Base-by-base conservation (phyloP, 2,888 invertebrate species). In the Epistrophe grossulariae region DNA sequence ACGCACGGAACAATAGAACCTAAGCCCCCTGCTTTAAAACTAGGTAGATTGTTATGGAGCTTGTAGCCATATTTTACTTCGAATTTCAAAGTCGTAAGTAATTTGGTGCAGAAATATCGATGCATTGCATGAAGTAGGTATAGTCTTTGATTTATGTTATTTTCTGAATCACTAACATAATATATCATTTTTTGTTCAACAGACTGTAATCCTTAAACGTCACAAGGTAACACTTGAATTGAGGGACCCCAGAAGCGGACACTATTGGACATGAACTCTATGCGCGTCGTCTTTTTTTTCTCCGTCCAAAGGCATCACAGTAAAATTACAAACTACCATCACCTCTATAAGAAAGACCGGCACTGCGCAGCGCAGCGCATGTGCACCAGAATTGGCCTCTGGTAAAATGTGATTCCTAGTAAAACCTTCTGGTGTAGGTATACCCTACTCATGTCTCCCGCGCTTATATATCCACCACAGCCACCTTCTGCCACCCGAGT, bases 241-340 rank as follows among this genome's bases (percentile, higher is more conserved):
- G 78, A 73, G 28, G 45, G 77, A 84, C 68, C 85, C 85, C 78
- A 85, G 78, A 74, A 82, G 76, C 83, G 79, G 79, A 83, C 83
- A 83, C 71, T 83, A 79, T 87, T 79, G 83, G 76, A 83, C 79
- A 83, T 87, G 87, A 87, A 87, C 83, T 87, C 87, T 83, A 83
- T 87, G 87, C 48, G 66, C 48, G 31, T 17, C 40, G 19, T 15
- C 60, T 55, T 57, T 48, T 59, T 60, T 45, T 59, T 17, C 24
- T 57, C 10, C 28, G 11, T 62, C 24, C 50, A 57, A 59, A 45
- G 76, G 71, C 59, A 74, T 70, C 38, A 40, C 50, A 31, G 45
- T 60, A 59, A 84, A 55, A 74, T 45, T 31, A 11, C 81, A 70
- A 78, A 45, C n/a, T 55, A 59, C 52, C 55, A 28, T 55, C 52